Base-by-base conservation (phyloP, 2,888 invertebrate species). In the Sipha maydis region DNA sequence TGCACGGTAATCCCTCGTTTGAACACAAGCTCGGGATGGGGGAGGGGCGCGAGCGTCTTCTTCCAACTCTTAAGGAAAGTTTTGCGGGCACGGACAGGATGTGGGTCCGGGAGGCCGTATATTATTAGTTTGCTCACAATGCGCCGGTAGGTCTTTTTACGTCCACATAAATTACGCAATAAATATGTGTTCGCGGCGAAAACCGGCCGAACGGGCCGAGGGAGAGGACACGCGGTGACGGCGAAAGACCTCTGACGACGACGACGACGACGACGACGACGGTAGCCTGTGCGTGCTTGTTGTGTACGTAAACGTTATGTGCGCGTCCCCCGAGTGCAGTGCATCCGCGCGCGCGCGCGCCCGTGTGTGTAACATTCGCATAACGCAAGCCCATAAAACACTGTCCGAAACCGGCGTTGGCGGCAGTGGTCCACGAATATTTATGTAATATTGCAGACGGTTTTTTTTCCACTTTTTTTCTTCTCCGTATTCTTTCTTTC, bases 111-210 rank as follows among this genome's bases (percentile, higher is more conserved):
- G 25, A 0, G 61, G 5, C 84, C 84, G 75, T 85, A 67, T 85
- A 67, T 85, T 67, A 85, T 85, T 54, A 85, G 78, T 85, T 85
- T 48, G 78, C 54, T 48, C 71, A 71, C 85, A 79, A 79, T 85
- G 71, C 79, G 73, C 71, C 71, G 79, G 85, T n/a, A 85, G 71
- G 82, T 31, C 54, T 85, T 85, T 85, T 85, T 85, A 78, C 76
- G 79, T 56, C n/a, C 78, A 78, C 78, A 85, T 85, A 85, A 85
- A 85, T 85, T 85, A 79, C 85, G 85, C 71, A 71, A 85, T 79
- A 79, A 85, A 85, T 85, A 85, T 85, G 78, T 85, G 79, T 85
- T 78, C 28, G 77, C 19, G 76, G 77, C 67, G 38, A 48, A 85
- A 77, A 77, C 61, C 77, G 61, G 19, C 25, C 8, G 9, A 11